phyloP scores from a whole-genome alignment of 2,888 invertebrate species.

The Acleris literana region DNA sequence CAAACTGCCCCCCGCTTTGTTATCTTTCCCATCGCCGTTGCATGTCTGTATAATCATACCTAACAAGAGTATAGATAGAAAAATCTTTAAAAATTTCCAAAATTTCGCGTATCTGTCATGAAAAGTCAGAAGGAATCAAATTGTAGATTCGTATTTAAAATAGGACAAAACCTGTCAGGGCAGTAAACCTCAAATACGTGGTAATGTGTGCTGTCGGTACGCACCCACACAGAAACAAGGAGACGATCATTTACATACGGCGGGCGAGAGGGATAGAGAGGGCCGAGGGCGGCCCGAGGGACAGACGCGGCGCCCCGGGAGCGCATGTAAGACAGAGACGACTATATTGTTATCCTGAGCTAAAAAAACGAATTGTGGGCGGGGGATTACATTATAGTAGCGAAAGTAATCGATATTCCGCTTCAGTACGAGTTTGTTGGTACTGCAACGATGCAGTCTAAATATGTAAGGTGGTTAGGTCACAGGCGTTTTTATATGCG shows the following conservation, averaged over 20 bases:
- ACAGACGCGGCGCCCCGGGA: constrained; percentile 59
- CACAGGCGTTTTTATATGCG: constrained; percentile 46
- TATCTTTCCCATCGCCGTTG: constrained; percentile 70
- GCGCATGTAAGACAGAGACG: constrained; percentile 69
- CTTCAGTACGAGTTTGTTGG: constrained; percentile 82
- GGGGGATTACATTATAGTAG: constrained; percentile 85
- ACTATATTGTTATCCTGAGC: constrained; percentile 77
- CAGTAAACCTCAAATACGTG: constrained; percentile 75
- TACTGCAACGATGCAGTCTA: constrained; percentile 80
- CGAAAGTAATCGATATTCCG: constrained; percentile 85
- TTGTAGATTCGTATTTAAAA: constrained; percentile 73
- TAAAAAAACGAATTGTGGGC: constrained; percentile 83
- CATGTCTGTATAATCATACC: constrained; percentile 59
- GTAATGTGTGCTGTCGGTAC: constrained; percentile 56
- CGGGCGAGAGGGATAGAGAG: constrained; percentile 58
- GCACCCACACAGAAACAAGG: constrained; percentile 68
- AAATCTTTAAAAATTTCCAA: constrained; percentile 41
- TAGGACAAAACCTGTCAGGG: constrained; percentile 80
- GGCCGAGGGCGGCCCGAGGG: constrained; percentile 56
- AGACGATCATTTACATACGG: constrained; percentile 84
- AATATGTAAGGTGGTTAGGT: constrained; percentile 74
- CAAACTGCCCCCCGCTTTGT: constrained; percentile 66
- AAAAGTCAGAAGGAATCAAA: constrained; percentile 67
- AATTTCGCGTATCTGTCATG: constrained; percentile 33
- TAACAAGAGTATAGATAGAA: constrained; percentile 44